phyloP scores from a whole-genome alignment of 2,888 invertebrate genomes.

The Himalopsyche japonica region DNA sequence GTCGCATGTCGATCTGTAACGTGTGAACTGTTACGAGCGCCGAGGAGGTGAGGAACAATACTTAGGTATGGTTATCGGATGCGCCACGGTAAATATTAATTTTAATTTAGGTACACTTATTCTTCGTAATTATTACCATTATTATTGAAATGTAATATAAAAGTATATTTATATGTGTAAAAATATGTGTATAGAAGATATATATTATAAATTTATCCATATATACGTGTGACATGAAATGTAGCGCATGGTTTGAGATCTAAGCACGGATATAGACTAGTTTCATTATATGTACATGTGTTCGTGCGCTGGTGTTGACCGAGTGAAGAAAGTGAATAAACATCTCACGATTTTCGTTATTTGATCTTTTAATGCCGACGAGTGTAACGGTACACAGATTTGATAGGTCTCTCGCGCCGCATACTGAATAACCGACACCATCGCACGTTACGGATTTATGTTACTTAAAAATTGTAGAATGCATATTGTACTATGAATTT shows the following conservation, averaged over 20 bases:
- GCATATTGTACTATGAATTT: constrained; percentile 19
- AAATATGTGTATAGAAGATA: constrained; percentile 11
- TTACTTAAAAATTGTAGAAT: constrained; percentile 32
- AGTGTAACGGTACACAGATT: no score
- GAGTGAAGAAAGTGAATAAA: no score
- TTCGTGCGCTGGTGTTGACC: constrained; percentile 17
- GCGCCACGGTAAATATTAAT: neutral
- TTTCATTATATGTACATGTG: constrained; percentile 23
- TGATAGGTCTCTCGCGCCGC: neutral
- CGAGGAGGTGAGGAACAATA: neutral
- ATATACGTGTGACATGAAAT: constrained; percentile 19
- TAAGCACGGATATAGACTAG: constrained; percentile 37
- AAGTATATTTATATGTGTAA: constrained; percentile 6
- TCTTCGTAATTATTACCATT: constrained; percentile 7
- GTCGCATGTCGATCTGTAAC: no score
- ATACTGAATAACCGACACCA: constrained; percentile 2
- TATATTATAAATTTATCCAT: constrained; percentile 13
- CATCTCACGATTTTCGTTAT: no score
- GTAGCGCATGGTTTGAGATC: constrained; percentile 36
- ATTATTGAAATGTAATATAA: constrained; percentile 16
- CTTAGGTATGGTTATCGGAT: neutral
- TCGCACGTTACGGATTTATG: constrained; percentile 34
- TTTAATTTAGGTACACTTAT: neutral
- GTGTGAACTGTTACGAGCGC: no score
- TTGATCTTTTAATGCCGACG: no score